Conservation (phyloP, 2,888 invertebrate genomes). For the Camponotus fellah region DNA sequence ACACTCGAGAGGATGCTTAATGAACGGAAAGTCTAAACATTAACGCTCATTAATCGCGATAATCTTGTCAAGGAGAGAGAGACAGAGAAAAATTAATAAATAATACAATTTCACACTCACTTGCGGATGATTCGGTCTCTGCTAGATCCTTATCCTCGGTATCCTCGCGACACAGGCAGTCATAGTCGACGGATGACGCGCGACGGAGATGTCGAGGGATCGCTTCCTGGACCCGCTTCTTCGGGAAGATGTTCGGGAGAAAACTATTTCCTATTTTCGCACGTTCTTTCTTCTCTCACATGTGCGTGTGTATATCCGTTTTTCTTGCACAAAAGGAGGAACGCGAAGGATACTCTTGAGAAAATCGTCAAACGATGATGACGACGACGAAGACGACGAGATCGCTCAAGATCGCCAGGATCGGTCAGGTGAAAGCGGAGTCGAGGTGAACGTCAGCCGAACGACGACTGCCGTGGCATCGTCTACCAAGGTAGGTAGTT, state of each 20-base stretch:
- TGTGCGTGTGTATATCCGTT: not conserved
- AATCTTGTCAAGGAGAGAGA: not conserved
- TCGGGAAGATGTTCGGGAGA: not conserved
- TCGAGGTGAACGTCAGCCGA: constrained; percentile 72
- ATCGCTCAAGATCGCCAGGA: constrained; percentile 58
- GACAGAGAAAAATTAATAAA: not conserved
- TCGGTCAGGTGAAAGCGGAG: constrained; percentile 73
- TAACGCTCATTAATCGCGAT: not conserved
- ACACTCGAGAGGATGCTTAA: not conserved
- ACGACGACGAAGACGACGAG: not conserved
- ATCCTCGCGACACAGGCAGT: constrained; percentile 4
- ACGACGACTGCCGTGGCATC: constrained; percentile 70
- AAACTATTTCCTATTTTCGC: constrained; percentile 8
- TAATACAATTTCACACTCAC: not conserved
- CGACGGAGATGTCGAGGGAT: constrained; percentile 15
- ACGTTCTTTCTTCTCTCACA: constrained; percentile 4
- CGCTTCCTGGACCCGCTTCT: constrained; percentile 23
- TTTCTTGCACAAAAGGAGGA: not conserved
- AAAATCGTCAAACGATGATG: not conserved
- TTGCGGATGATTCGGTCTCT: constrained; percentile 1
- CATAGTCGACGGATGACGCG: constrained; percentile 35
- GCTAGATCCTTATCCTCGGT: constrained; percentile 23
- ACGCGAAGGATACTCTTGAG: not conserved
- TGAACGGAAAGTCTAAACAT: constrained; percentile 12
- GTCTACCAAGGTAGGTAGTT: constrained; percentile 70